Evolutionary conservation across 2,113 vertebrate genomes (phyloP).

Genomic region (Pogona vitticeps): DNA sequence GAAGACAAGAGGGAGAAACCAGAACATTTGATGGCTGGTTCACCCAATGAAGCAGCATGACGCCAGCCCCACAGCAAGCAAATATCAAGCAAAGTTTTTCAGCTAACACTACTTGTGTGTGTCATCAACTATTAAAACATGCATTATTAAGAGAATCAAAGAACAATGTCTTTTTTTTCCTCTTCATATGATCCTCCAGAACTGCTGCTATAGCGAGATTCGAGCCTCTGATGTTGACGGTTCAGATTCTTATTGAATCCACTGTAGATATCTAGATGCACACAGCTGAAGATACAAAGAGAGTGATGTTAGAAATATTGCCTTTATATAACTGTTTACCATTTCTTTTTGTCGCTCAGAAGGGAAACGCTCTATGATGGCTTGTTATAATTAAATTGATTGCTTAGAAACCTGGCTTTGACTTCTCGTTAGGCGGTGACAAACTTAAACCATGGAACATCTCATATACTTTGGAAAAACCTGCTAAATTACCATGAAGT

Average conservation of each 20-base stretch:
- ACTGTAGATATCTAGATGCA: conserved; percentile 91
- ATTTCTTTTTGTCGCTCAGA: too few relatives aligned
- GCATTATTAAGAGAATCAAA: background rate
- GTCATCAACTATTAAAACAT: background rate
- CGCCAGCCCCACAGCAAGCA: too few relatives aligned
- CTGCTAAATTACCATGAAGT: too few relatives aligned
- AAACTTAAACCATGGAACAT: too few relatives aligned
- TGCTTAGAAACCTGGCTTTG: too few relatives aligned
- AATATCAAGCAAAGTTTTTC: too few relatives aligned
- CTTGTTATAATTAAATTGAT: too few relatives aligned
- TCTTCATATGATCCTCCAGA: conserved; percentile 99
- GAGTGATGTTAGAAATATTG: too few relatives aligned
- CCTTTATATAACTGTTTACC: too few relatives aligned
- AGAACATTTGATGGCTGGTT: background rate
- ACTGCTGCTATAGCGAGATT: conserved; percentile 99
- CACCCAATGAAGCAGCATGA: background rate
- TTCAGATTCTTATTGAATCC: conserved; percentile 94
- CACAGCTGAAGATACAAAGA: conserved; percentile 79
- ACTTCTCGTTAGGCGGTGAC: too few relatives aligned
- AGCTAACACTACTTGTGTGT: background rate
- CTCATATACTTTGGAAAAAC: too few relatives aligned
- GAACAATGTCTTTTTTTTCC: conserved; percentile 89
- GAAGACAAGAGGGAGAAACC: background rate
- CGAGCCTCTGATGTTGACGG: conserved; percentile 95
- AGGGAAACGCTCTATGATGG: too few relatives aligned